Evolutionary conservation across 2,113 vertebrate genomes (phyloP).

Genomic region (Ivindomyrus marchei): DNA sequence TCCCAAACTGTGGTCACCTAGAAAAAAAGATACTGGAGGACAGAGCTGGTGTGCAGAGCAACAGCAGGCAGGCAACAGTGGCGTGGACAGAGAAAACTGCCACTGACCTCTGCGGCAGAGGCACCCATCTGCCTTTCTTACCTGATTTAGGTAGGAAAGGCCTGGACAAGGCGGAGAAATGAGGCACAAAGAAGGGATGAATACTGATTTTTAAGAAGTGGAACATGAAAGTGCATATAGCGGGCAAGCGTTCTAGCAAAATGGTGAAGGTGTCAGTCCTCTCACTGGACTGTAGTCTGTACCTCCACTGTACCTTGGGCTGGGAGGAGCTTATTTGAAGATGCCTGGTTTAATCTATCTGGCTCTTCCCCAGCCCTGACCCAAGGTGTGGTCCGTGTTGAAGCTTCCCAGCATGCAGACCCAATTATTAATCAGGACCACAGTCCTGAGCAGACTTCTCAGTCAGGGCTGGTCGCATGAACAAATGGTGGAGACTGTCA

Average conservation of each 20-base stretch:
- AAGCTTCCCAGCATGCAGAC: neutral
- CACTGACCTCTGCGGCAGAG: neutral
- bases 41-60: neutral
- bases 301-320: neutral
- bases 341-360: neutral
- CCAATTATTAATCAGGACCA: neutral
- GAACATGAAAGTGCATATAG: neutral
- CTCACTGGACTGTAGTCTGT: neutral
- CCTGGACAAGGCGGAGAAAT: neutral
- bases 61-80: neutral
- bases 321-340: neutral
- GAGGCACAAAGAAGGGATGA: neutral
- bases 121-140: neutral
- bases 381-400: neutral
- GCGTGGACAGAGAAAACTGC: neutral
- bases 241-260: neutral
- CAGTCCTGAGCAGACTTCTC: neutral
- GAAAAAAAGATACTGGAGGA: neutral
- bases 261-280: neutral
- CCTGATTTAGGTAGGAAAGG: neutral
- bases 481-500: slow-evolving; percentile 1
- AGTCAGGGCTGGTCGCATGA: neutral
- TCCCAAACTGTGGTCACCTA: neutral
- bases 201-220: neutral
- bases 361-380: neutral